A percentile compares a stretch with the other conserved stretches of the same genome.
phyloP scores from a whole-genome alignment of 1,140 invertebrate species.

The Penaeus indicus region DNA sequence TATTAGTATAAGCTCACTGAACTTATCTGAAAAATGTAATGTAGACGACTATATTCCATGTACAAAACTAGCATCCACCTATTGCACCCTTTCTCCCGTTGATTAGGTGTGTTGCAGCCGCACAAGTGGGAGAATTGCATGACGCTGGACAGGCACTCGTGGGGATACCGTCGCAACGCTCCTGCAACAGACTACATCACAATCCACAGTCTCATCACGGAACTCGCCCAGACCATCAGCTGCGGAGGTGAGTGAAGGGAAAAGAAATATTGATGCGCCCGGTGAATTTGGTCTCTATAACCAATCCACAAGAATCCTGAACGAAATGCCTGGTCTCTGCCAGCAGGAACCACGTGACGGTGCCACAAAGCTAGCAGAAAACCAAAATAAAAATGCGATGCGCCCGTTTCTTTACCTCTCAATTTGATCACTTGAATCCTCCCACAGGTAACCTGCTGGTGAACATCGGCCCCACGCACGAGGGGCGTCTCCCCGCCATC shows the following conservation, averaged over 20 bases:
- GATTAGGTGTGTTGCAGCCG: conserved; percentile 76
- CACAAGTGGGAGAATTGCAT: conserved; percentile 95
- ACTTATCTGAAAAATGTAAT: too few relatives aligned
- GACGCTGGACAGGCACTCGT: conserved; percentile 89
- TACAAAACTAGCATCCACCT: too few relatives aligned
- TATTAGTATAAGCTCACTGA: too few relatives aligned
- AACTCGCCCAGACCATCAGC: conserved; percentile 85
- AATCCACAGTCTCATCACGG: conserved; percentile 80
- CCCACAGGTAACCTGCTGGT: conserved; percentile 85
- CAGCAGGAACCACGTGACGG: too few relatives aligned
- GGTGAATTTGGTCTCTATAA: too few relatives aligned
- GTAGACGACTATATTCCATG: too few relatives aligned
- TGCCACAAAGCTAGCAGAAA: too few relatives aligned
- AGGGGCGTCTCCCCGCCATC: conserved; percentile 88
- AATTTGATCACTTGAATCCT: neutral
- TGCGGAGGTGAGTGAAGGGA: conserved; percentile 78
- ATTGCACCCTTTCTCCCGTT: neutral
- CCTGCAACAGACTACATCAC: conserved; percentile 80
- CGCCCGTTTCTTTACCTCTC: too few relatives aligned
- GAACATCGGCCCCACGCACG: conserved; percentile 91
- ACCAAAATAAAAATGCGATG: too few relatives aligned
- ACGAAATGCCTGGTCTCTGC: too few relatives aligned
- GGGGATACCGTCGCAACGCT: conserved; percentile 88
- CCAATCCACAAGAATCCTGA: too few relatives aligned
- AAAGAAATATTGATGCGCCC: too few relatives aligned